These are phyloP conservation scores for Copidosoma aretas DNA, from an alignment of 2,888 invertebrate genomes.

Conservation along the genomic window DNA sequence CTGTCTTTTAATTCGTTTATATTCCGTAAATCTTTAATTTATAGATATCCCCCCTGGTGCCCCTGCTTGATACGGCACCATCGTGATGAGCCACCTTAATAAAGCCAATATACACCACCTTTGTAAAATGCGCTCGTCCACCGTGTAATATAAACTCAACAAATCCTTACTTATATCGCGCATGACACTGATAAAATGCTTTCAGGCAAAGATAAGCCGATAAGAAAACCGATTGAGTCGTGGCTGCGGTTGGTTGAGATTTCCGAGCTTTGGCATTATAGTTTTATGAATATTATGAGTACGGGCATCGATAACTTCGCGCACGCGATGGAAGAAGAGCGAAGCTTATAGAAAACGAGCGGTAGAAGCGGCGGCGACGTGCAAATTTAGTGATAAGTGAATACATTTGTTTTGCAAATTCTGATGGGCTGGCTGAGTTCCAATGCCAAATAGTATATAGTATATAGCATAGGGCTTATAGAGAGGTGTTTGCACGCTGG, in stretches of 20 bases:
- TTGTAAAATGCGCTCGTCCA: no score
- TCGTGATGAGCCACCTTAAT: not conserved
- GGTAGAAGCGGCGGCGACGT: constrained; percentile 3
- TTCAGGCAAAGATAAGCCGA: not conserved
- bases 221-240: not conserved
- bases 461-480: no score
- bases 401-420: constrained; percentile 32
- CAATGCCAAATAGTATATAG: constrained; percentile 1
- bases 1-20: no score
- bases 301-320: not conserved
- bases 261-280: not conserved
- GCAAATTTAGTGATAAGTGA: constrained; percentile 22
- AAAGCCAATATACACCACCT: no score
- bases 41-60: no score
- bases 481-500: constrained; percentile 18
- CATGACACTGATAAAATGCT: no score
- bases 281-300: not conserved
- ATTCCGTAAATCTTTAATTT: no score
- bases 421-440: constrained; percentile 24
- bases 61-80: no score
- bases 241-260: not conserved
- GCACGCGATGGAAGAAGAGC: not conserved
- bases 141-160: no score
- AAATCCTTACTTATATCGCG: not conserved
- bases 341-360: no score